Conservation (phyloP, 2,113 vertebrate species). For the Laticauda laticaudata region DNA sequence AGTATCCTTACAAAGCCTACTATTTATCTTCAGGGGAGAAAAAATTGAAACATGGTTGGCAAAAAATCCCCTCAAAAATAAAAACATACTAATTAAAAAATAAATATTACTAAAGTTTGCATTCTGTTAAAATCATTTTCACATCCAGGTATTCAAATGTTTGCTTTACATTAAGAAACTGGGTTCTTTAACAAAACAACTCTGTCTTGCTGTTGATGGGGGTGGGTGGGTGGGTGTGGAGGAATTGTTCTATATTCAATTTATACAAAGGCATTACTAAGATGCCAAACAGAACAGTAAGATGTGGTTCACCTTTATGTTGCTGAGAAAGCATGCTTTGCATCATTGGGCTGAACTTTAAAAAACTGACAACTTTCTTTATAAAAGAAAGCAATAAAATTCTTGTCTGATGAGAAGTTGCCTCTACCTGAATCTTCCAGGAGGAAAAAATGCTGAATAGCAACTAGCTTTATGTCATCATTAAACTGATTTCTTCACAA, state of each 20-base stretch:
- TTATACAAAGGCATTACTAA: background rate
- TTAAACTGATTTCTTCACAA: slow-evolving; percentile 21
- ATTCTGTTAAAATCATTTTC: background rate
- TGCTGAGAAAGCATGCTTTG: slow-evolving; percentile 22
- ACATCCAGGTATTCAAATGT: slow-evolving; percentile 17
- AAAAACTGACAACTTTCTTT: slow-evolving; percentile 35
- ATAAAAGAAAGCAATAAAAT: slow-evolving; percentile 20
- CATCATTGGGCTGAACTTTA: slow-evolving; percentile 23
- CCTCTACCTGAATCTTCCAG: slow-evolving; percentile 39
- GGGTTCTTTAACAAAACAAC: slow-evolving; percentile 26
- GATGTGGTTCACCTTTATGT: background rate
- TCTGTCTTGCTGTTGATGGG: slow-evolving; percentile 25
- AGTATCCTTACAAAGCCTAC: slow-evolving; percentile 18
- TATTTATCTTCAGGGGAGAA: slow-evolving; percentile 27
- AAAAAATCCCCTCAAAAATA: background rate
- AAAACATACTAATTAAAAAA: slow-evolving; percentile 29
- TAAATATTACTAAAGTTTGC: slow-evolving; percentile 16
- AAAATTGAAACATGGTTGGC: background rate
- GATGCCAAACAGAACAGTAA: background rate
- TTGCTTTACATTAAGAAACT: slow-evolving; percentile 31
- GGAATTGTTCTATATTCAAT: slow-evolving; percentile 3
- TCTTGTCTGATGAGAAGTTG: slow-evolving; percentile 38
- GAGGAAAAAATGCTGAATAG: slow-evolving; percentile 16
- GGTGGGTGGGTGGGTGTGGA: too few relatives aligned
- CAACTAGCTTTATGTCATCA: slow-evolving; percentile 12